Evolutionary conservation across 2,888 invertebrate genomes (phyloP).

Genomic region (Trichogramma dendrolimi): DNA sequence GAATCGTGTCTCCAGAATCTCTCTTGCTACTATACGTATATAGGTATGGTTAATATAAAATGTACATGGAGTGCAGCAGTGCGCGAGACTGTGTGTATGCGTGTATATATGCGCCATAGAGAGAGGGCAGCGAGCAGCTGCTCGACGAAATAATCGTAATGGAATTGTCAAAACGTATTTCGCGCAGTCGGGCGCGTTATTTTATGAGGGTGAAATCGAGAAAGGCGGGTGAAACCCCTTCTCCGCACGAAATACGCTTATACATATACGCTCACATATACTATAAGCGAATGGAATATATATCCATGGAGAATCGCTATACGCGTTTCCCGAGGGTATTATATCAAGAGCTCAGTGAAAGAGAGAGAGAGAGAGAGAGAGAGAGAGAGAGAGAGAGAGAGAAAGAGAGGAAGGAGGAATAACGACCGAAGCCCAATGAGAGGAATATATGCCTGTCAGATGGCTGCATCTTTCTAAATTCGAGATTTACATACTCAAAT

Average conservation of each 20-base stretch:
- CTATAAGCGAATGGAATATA: slow-evolving; percentile 23
- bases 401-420: not conserved
- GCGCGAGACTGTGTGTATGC: too few species aligned
- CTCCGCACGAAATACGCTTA: slow-evolving; percentile 1
- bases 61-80: too few species aligned
- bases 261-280: slow-evolving; percentile 2
- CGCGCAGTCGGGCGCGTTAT: slow-evolving; percentile 41
- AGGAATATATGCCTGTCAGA: slow-evolving; percentile 37
- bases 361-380: not conserved
- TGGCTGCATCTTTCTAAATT: too few species aligned
- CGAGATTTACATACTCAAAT: too few species aligned
- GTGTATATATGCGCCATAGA: too few species aligned
- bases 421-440: slow-evolving; percentile 25
- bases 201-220: slow-evolving; percentile 46
- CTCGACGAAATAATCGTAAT: slow-evolving; percentile 50
- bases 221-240: slow-evolving; percentile 24
- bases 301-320: slow-evolving; percentile 49
- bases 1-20: slow-evolving; percentile 3
- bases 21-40: not conserved
- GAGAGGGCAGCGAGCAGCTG: slow-evolving; percentile 28
- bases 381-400: slow-evolving; percentile 2
- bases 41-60: too few species aligned
- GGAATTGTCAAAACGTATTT: slow-evolving; percentile 52
- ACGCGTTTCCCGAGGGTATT: slow-evolving; percentile 48
- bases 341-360: slow-evolving; percentile 39